Conservation (phyloP, 2,888 invertebrate genomes). For the Drosophila glabriapex region DNA sequence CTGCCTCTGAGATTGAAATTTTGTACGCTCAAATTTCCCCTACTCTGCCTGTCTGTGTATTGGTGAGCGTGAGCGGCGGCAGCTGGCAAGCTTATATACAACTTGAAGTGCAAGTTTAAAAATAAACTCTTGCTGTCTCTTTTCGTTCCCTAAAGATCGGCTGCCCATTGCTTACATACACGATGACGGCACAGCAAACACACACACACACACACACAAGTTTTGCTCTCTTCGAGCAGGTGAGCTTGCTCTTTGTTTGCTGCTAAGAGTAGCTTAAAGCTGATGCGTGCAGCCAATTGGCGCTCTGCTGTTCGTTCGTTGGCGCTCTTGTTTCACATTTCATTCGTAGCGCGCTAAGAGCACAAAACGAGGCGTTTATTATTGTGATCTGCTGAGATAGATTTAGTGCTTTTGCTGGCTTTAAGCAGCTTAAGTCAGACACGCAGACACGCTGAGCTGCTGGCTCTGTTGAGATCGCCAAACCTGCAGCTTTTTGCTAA, state of each 20-base stretch:
- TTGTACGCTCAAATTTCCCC: conserved; percentile 58
- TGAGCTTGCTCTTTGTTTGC: conserved; percentile 65
- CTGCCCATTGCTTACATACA: conserved; percentile 30
- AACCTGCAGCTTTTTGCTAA: conserved; percentile 3
- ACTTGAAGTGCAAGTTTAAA: conserved; percentile 67
- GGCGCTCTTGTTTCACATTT: conserved; percentile 46
- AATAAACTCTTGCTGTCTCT: conserved; percentile 61
- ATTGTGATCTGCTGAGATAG: neutral
- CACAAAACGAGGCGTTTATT: neutral
- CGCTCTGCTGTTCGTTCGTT: conserved; percentile 25
- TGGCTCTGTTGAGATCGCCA: neutral
- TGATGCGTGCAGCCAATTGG: conserved; percentile 36
- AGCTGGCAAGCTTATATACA: conserved; percentile 75
- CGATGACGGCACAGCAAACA: conserved; percentile 7
- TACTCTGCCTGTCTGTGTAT: conserved; percentile 31
- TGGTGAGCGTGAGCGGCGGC: conserved; percentile 42
- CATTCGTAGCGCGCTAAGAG: conserved; percentile 50
- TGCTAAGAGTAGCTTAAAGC: conserved; percentile 61
- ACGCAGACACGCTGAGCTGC: neutral
- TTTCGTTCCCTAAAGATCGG: conserved; percentile 20
- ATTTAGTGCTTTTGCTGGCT: conserved; percentile 19
- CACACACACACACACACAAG: conserved; percentile 29
- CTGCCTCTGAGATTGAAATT: conserved; percentile 76
- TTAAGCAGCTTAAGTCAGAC: conserved; percentile 33
- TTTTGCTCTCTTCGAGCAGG: conserved; percentile 53